Evolutionary conservation across 2,797 vertebrate genomes (phyloP).

Genomic region (Mormyrus hasselquistii): DNA sequence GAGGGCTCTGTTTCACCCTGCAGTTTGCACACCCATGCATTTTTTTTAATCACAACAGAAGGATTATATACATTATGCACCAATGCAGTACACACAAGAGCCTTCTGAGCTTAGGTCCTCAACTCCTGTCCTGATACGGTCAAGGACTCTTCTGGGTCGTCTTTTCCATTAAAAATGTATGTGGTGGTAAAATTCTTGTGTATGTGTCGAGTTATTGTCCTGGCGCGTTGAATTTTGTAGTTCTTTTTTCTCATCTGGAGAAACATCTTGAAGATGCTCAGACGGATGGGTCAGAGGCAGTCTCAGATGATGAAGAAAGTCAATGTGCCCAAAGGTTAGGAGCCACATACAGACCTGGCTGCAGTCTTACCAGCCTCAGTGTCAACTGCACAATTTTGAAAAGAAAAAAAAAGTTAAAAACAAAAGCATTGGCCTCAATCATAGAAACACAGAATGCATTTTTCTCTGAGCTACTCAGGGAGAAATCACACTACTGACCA

Average conservation of each 20-base stretch:
- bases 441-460: background rate
- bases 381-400: background rate
- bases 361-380: background rate
- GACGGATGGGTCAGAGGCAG: constrained; percentile 57
- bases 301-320: constrained; percentile 54
- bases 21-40: constrained; percentile 11
- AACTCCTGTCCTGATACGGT: background rate
- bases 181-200: background rate
- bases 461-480: background rate
- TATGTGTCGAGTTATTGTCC: background rate
- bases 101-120: background rate
- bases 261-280: constrained; percentile 64
- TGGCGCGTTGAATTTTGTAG: background rate
- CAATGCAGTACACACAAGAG: background rate
- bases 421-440: background rate
- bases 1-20: constrained; percentile 43
- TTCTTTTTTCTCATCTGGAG: constrained; percentile 35
- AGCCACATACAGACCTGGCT: background rate
- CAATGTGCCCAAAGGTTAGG: constrained; percentile 63
- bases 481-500: background rate
- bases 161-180: background rate
- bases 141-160: background rate
- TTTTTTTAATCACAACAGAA: background rate
- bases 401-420: background rate
- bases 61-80: background rate